Evolutionary conservation across 1,140 invertebrate species (phyloP).

Genomic region (Heliconius congener): DNA sequence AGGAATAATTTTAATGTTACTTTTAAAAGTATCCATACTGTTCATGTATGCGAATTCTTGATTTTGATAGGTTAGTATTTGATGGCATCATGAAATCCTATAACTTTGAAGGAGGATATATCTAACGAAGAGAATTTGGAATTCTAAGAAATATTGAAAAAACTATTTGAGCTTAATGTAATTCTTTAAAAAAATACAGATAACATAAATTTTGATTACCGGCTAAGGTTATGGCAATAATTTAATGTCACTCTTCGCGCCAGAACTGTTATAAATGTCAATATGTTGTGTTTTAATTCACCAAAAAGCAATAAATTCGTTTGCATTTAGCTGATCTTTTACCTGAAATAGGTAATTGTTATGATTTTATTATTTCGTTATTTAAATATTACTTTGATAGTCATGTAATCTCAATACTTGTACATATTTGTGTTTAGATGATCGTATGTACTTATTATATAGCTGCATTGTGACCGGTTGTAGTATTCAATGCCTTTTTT

Average conservation of each 20-base stretch:
- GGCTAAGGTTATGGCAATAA: conserved; percentile 16
- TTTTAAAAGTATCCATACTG: too few relatives aligned
- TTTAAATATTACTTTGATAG: neutral
- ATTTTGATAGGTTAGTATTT: too few relatives aligned
- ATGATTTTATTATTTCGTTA: neutral
- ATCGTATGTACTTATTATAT: neutral
- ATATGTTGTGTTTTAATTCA: conserved; percentile 21
- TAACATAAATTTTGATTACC: too few relatives aligned
- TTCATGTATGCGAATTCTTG: too few relatives aligned
- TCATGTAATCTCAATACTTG: neutral
- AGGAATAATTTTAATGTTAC: too few relatives aligned
- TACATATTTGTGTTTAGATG: neutral
- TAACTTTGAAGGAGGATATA: too few relatives aligned
- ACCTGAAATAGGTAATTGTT: neutral
- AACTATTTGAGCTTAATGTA: too few relatives aligned
- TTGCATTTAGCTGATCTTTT: neutral
- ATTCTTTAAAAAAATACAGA: too few relatives aligned
- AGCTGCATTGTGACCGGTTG: conserved; percentile 18
- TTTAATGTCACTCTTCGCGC: conserved; percentile 52
- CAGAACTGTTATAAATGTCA: conserved; percentile 54
- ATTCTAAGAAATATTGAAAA: too few relatives aligned
- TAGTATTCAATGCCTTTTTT: neutral
- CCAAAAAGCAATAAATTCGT: conserved; percentile 7
- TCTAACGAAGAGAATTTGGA: too few relatives aligned
- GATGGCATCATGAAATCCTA: too few relatives aligned